Conservation (phyloP, 2,797 vertebrate species). For the Eurystomus glaucurus region DNA sequence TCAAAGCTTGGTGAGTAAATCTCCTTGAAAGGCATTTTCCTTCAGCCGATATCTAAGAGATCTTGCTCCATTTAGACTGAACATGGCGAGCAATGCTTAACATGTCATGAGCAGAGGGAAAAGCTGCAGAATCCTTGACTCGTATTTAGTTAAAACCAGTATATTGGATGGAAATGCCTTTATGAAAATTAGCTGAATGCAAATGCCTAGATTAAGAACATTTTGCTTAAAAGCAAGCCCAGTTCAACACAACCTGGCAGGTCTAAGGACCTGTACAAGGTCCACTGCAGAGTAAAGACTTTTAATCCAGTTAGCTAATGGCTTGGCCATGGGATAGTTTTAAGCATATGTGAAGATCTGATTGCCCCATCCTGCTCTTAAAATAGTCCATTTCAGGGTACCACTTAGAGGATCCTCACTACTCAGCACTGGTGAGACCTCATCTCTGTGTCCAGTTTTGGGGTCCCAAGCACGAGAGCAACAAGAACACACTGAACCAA, state of each 20-base stretch:
- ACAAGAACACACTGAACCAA: fast-evolving
- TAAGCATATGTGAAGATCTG: neutral
- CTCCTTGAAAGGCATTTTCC: neutral
- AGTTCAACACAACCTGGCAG: neutral
- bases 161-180: neutral
- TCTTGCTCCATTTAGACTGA: neutral
- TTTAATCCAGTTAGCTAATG: neutral
- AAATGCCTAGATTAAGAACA: neutral
- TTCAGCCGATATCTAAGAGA: neutral
- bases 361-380: neutral
- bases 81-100: neutral
- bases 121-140: neutral
- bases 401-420: fast-evolving
- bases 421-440: neutral
- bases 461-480: neutral
- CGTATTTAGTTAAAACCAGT: neutral
- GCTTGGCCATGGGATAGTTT: neutral
- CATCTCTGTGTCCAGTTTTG: neutral
- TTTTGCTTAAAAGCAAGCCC: neutral
- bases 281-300: neutral
- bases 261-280: fast-evolving
- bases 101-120: fast-evolving
- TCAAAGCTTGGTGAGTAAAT: neutral
- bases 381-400: neutral
- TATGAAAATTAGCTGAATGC: neutral